Base-by-base conservation (phyloP, 2,113 vertebrate genomes). In the Sander lucioperca region DNA sequence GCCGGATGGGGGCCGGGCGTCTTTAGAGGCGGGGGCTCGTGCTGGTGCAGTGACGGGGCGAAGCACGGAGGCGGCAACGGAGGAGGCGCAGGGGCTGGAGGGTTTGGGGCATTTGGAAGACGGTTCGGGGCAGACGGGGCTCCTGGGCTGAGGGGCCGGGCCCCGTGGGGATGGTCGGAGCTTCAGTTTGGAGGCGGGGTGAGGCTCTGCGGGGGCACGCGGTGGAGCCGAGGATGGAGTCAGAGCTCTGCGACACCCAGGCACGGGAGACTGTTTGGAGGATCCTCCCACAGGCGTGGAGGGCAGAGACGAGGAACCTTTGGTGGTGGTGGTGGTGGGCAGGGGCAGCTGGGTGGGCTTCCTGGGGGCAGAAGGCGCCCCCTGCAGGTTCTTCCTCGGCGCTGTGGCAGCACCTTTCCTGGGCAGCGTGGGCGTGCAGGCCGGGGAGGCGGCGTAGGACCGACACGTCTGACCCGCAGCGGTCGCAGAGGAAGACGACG, bases 61-160 rank as follows among this genome's bases (percentile, higher is more conserved):
- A 45, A 80, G 76, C 57, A 80, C 8, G 3, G 56, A 18, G 77
- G 88, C 2, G 19, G 86, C 5, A 12, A 80, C 8, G 3, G 56
- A 18, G 75, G 88, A 2, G 19, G 86, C 5, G 12, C 58, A 80
- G 25, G 79, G 68, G 58, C 76, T 90, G 0, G 96, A 92, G 15
- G 97, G 94, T n/a, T 95, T 86, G 78, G 94, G 92, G 53, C 83
- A 93, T 90, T 97, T 98, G 82, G 93, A 94, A 64, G 93, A 62
- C 0, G 93, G 94, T 86, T 96, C 95, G 0, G 96, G 92, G n/a
- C 94, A 92, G 72, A 95, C 88, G 0, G 93, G 93, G 39, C 76
- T 91, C 79, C 94, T 90, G 0, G 80, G 62, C 50, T 93, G 62
- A 1, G 94, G 81, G 21, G 89, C 53, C 50, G 69, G 39, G 7